phyloP scores from a whole-genome alignment of 2,113 vertebrate genomes.

The Nannospalax galili region DNA sequence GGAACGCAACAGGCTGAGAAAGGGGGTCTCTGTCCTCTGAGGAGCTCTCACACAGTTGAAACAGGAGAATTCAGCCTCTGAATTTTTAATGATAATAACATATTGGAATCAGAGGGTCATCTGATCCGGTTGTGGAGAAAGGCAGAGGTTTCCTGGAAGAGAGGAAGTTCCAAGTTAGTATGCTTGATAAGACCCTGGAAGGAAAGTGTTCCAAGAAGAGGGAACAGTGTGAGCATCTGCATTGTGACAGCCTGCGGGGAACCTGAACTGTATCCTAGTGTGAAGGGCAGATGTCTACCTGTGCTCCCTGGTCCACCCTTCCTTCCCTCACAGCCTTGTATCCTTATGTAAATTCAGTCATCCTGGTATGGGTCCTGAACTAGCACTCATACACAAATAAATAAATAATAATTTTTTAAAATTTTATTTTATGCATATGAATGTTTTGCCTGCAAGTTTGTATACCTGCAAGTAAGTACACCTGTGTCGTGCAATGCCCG shows the following conservation, averaged over 20 bases:
- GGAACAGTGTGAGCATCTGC: neutral
- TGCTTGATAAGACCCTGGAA: neutral
- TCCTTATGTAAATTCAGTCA: neutral
- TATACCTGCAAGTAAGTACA: too few species aligned
- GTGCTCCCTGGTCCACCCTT: neutral
- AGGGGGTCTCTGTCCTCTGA: neutral
- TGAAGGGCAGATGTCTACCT: neutral
- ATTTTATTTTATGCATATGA: too few species aligned
- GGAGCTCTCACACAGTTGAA: neutral
- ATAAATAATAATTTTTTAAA: neutral
- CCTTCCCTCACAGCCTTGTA: neutral
- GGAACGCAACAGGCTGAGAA: neutral
- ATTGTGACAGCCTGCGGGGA: neutral
- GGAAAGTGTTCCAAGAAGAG: neutral
- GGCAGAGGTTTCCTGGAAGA: neutral
- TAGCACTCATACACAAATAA: neutral
- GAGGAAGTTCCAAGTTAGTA: neutral
- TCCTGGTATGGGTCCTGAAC: neutral
- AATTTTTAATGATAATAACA: neutral
- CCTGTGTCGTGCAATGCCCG: too few species aligned
- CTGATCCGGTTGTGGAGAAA: neutral
- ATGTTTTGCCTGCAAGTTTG: too few species aligned
- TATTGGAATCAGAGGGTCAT: neutral
- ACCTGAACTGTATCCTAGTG: neutral
- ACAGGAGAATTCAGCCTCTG: neutral